Percentiles rank a stretch among this genome's conserved stretches.
Evolutionary conservation across 2,888 invertebrate genomes (phyloP).

Genomic region (Agrotis clavis): DNA sequence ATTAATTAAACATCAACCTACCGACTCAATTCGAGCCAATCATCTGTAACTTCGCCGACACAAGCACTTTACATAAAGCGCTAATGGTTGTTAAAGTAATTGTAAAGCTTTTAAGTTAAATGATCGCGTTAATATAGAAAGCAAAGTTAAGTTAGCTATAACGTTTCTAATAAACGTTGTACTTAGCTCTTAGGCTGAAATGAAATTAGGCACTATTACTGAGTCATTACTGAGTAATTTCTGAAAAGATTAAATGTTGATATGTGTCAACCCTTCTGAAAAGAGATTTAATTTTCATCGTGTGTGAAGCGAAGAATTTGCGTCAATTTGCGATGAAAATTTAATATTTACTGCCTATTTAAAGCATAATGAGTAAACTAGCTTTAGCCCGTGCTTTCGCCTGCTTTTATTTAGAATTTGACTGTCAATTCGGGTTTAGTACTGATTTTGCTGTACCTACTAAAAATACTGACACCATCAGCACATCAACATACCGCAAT

Average conservation of each 20-base stretch:
- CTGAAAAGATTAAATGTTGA: slow-evolving; percentile 13
- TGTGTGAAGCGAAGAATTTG: neutral
- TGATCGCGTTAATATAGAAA: slow-evolving; percentile 19
- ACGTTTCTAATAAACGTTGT: neutral
- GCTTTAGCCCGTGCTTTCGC: too few relatives aligned
- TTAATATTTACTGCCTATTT: too few relatives aligned
- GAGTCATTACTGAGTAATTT: slow-evolving; percentile 22
- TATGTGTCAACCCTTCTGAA: neutral
- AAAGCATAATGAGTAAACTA: too few relatives aligned
- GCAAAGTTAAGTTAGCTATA: slow-evolving; percentile 1
- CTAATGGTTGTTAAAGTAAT: slow-evolving; percentile 13
- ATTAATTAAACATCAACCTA: neutral
- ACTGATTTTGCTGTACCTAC: too few relatives aligned
- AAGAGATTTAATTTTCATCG: neutral
- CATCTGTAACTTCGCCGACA: neutral
- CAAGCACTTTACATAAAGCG: slow-evolving; percentile 1
- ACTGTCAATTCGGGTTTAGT: too few relatives aligned
- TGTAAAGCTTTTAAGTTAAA: slow-evolving; percentile 9
- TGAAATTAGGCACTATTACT: slow-evolving; percentile 26
- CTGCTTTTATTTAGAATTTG: too few relatives aligned
- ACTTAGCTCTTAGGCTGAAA: slow-evolving; percentile 6
- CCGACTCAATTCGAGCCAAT: neutral
- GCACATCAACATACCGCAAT: too few relatives aligned
- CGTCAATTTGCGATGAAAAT: neutral
- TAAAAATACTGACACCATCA: too few relatives aligned